Evolutionary conservation across 2,888 invertebrate genomes (phyloP).

Genomic region (Strigamia maritima): DNA sequence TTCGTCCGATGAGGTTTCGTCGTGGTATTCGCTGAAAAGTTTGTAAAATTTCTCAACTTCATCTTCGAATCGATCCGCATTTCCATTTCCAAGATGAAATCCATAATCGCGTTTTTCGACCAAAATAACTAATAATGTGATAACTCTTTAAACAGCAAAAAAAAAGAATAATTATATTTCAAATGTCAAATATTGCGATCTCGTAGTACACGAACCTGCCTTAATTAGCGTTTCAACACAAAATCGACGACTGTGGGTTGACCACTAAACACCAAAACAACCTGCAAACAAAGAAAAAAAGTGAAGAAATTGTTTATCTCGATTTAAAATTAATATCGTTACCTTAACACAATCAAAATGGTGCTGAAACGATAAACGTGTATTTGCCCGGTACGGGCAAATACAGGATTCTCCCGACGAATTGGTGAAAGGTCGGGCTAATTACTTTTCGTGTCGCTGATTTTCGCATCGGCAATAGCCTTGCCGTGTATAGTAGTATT

Average conservation of each 20-base stretch:
- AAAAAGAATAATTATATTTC: too few species aligned
- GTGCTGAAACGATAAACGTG: constrained; percentile 66
- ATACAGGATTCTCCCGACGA: constrained; percentile 81
- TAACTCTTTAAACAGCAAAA: constrained; percentile 24
- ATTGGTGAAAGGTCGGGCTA: background rate
- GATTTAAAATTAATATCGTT: background rate
- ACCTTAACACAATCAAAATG: constrained; percentile 46
- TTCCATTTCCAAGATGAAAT: constrained; percentile 40
- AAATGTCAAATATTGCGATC: too few species aligned
- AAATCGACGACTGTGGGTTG: constrained; percentile 28
- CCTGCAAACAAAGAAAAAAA: background rate
- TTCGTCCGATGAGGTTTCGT: constrained; percentile 39
- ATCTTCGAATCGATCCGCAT: constrained; percentile 39
- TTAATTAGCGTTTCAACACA: constrained; percentile 35
- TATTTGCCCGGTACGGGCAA: constrained; percentile 84
- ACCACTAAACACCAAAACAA: constrained; percentile 7
- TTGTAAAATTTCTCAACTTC: constrained; percentile 39
- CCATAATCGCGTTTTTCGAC: constrained; percentile 39
- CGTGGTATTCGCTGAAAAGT: constrained; percentile 35
- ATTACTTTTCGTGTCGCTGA: background rate
- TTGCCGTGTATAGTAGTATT: background rate
- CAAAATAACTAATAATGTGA: constrained; percentile 35
- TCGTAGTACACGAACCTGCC: constrained; percentile 32
- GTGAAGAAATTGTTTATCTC: background rate
- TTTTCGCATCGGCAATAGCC: constrained; percentile 13